Conservation (phyloP, 2,113 vertebrate species). For the Meriones unguiculatus region DNA sequence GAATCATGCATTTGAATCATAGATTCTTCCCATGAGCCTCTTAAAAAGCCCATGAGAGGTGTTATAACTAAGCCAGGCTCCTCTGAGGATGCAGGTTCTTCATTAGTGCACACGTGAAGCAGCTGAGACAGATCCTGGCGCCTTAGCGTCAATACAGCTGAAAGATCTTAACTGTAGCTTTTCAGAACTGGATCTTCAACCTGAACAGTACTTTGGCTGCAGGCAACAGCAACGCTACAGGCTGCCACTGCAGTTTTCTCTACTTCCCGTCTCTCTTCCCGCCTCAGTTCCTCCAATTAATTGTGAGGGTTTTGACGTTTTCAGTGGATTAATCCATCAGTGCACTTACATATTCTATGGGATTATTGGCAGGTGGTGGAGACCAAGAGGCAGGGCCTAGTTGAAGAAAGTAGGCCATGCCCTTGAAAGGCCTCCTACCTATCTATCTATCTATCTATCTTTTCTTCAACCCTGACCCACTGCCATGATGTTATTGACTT, state of each 20-base stretch:
- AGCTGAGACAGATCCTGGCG: neutral
- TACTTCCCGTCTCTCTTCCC: neutral
- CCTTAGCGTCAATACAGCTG: neutral
- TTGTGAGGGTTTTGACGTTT: no score
- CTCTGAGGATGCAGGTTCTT: no score
- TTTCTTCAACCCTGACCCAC: neutral
- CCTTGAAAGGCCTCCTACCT: neutral
- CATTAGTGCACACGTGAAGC: neutral
- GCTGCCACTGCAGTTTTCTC: no score
- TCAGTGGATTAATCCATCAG: neutral
- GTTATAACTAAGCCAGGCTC: neutral
- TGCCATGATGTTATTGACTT: neutral
- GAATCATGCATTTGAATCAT: neutral
- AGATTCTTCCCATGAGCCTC: neutral
- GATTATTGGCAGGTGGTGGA: neutral
- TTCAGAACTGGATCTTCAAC: neutral
- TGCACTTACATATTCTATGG: neutral
- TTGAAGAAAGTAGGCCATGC: neutral
- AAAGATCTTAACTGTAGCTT: neutral
- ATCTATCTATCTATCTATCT: neutral
- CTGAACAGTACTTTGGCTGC: no score
- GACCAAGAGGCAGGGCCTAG: neutral
- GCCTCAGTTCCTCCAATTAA: no score
- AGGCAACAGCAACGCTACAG: no score
- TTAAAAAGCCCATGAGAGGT: neutral